A percentile compares a stretch with the other conserved stretches of the same genome.
These are phyloP conservation scores for Ceratosolen fusciceps DNA, from an alignment of 1,140 invertebrate species.

Conservation along the genomic window DNA sequence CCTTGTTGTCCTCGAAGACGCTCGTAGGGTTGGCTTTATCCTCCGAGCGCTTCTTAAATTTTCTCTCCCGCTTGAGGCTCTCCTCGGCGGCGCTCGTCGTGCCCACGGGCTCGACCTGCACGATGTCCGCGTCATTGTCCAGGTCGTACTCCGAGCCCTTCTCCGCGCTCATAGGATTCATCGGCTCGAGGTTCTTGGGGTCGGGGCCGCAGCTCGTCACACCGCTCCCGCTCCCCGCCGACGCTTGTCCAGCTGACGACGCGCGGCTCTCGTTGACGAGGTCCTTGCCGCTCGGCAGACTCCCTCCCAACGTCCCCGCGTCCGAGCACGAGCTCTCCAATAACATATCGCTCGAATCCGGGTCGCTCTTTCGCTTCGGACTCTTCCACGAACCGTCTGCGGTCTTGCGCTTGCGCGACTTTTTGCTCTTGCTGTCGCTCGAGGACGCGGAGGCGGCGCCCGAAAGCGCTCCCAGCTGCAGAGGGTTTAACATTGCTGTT, in stretches of 20 bases:
- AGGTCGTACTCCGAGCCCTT: slow-evolving; percentile 75
- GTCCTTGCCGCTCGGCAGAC: slow-evolving; percentile 72
- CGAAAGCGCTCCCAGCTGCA: slow-evolving; percentile 63
- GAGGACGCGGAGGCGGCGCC: slow-evolving; percentile 45
- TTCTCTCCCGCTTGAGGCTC: slow-evolving; percentile 71
- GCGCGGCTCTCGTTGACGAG: slow-evolving; percentile 71
- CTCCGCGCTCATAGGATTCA: slow-evolving; percentile 72
- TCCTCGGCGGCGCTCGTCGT: slow-evolving; percentile 76
- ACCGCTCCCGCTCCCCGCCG: slow-evolving; percentile 74
- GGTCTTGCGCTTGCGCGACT: slow-evolving; percentile 68
- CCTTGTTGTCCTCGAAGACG: slow-evolving; percentile 75
- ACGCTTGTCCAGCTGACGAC: slow-evolving; percentile 73
- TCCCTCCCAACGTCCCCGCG: slow-evolving; percentile 75
- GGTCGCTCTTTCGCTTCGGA: slow-evolving; percentile 71
- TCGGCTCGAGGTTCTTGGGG: slow-evolving; percentile 75
- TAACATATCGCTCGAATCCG: slow-evolving; percentile 69
- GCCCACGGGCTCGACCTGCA: slow-evolving; percentile 71
- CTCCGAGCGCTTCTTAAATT: slow-evolving; percentile 66
- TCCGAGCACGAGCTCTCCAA: slow-evolving; percentile 79
- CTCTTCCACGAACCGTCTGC: slow-evolving; percentile 72
- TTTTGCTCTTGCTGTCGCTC: slow-evolving; percentile 56
- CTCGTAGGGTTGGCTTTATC: slow-evolving; percentile 66
- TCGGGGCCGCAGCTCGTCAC: slow-evolving; percentile 76
- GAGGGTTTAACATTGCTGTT: slow-evolving; percentile 64
- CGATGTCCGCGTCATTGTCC: slow-evolving; percentile 72